Conservation (phyloP, 2,888 invertebrate species). For the Rhogogaster chlorosoma region DNA sequence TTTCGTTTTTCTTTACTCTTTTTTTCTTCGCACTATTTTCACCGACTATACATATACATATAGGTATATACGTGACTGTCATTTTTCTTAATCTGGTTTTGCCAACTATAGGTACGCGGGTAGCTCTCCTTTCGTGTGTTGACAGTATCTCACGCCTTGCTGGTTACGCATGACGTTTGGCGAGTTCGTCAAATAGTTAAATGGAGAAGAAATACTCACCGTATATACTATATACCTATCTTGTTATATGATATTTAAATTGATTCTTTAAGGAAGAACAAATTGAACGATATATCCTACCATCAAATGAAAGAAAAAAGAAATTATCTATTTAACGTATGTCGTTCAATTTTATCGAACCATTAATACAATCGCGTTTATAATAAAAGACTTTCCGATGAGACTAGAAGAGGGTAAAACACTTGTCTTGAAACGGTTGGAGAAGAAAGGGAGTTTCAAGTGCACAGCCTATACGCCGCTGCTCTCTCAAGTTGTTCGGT, state of each 20-base stretch:
- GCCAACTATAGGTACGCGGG: not conserved
- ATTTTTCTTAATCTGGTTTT: slow-evolving; percentile 40
- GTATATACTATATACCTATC: not conserved
- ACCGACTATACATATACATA: not conserved
- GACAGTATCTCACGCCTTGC: slow-evolving; percentile 36
- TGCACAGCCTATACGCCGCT: not conserved
- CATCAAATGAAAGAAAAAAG: not conserved
- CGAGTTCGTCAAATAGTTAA: slow-evolving; percentile 4
- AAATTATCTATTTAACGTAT: not conserved
- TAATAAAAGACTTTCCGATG: not conserved
- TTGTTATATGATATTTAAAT: not conserved
- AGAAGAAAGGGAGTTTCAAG: slow-evolving; percentile 45
- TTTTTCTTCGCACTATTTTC: slow-evolving; percentile 6
- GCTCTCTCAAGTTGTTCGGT: slow-evolving; percentile 3
- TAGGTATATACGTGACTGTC: not conserved
- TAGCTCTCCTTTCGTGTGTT: not conserved
- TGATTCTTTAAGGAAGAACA: not conserved
- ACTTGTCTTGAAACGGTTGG: slow-evolving; percentile 46
- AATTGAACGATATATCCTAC: not conserved
- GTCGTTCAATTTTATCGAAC: not conserved
- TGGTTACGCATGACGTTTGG: slow-evolving; percentile 21
- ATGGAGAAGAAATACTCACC: not conserved
- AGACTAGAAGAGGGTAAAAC: slow-evolving; percentile 28
- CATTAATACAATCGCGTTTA: not conserved
- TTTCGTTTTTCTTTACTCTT: not conserved